Percentiles rank a stretch among this genome's conserved stretches.
Evolutionary conservation across 1,140 invertebrate genomes (phyloP).

Genomic region (Drosophila funebris): DNA sequence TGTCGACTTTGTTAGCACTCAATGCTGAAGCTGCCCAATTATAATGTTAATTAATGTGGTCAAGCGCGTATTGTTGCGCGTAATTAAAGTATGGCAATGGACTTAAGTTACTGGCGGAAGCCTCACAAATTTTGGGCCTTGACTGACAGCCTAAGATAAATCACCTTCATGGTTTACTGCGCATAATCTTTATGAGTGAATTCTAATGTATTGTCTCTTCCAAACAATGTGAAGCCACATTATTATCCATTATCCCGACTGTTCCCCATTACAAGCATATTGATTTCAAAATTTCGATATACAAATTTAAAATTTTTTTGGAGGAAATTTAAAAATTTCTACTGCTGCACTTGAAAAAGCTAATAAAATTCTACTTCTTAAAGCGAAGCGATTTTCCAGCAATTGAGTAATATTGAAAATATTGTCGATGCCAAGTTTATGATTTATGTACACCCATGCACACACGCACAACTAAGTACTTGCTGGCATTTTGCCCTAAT

Average conservation of each 20-base stretch:
- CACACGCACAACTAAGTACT: background rate
- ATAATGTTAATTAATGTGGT: slow-evolving; percentile 72
- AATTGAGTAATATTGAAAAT: slow-evolving; percentile 57
- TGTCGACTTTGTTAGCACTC: slow-evolving; percentile 59
- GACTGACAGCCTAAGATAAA: slow-evolving; percentile 5
- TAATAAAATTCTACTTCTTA: no score
- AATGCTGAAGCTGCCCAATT: slow-evolving; percentile 52
- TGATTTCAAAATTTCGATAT: no score
- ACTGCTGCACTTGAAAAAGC: no score
- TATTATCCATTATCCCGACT: no score
- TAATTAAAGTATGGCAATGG: slow-evolving; percentile 25
- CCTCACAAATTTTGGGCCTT: slow-evolving; percentile 11
- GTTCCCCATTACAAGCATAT: no score
- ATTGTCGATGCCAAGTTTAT: slow-evolving; percentile 17
- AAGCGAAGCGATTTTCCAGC: slow-evolving; percentile 60
- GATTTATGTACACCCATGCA: slow-evolving; percentile 16
- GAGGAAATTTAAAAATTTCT: background rate
- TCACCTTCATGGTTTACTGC: slow-evolving; percentile 7
- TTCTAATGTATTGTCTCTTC: background rate
- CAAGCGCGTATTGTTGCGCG: slow-evolving; percentile 28
- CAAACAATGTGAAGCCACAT: background rate
- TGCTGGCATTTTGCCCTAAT: slow-evolving; percentile 38
- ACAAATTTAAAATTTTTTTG: no score
- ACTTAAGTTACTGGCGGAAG: background rate
- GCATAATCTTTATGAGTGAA: slow-evolving; percentile 2